Evolutionary conservation across 2,113 vertebrate species (phyloP).

Genomic region (Notechis scutatus): DNA sequence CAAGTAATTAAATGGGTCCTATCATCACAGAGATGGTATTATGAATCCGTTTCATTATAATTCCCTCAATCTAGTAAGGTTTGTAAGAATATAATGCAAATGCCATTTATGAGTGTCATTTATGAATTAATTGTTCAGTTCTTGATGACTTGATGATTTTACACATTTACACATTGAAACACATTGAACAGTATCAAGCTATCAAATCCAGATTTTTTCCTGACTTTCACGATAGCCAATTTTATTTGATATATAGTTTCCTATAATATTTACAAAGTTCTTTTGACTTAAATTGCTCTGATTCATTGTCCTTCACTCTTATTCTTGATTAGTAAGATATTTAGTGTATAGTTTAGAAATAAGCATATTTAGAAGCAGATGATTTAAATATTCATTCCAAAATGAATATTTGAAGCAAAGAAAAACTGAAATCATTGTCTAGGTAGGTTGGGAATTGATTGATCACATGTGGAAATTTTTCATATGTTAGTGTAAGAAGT

Average conservation of each 20-base stretch:
- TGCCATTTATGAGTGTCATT: neutral
- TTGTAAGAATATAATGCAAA: neutral
- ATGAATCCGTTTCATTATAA: neutral
- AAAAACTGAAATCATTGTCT: neutral
- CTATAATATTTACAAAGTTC: neutral
- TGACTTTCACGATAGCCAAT: neutral
- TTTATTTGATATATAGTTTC: neutral
- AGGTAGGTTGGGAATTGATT: neutral
- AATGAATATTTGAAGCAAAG: neutral
- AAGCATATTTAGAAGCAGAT: neutral
- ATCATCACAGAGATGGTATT: neutral
- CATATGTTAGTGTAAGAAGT: neutral
- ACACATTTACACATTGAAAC: neutral
- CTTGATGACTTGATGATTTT: neutral
- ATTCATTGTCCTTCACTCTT: neutral
- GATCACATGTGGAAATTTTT: neutral
- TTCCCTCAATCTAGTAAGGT: too few species aligned
- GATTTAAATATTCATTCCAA: too few species aligned
- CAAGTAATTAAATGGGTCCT: neutral
- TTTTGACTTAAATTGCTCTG: neutral
- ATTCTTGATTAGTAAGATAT: neutral
- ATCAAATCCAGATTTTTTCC: neutral
- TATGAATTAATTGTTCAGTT: neutral
- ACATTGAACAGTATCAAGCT: neutral
- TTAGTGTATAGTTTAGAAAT: neutral